Base-by-base conservation (phyloP, 2,888 invertebrate species). In the Leptogaster cylindrica region DNA sequence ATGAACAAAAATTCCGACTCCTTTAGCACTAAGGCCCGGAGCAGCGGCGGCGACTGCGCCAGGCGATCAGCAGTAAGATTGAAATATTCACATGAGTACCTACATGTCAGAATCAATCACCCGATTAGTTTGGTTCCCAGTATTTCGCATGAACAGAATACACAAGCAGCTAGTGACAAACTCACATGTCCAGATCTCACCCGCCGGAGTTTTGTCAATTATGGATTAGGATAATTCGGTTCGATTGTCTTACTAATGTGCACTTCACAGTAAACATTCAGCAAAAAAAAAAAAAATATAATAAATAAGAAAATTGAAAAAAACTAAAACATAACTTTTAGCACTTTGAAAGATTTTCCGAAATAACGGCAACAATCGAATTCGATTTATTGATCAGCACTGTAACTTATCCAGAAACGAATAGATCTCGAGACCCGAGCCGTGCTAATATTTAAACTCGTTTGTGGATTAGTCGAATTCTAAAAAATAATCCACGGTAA, bases 71-170 rank as follows among this genome's bases (percentile, higher is more conserved):
- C 28, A 51, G 12, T 16, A 44, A 44, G 28, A 25, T 44, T 16
- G 12, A 8, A 12, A 44, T 18, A 44, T 44, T 25, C n/a, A 44
- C 23, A 16, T 44, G 28, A 25, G 44, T 61, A 61, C 61, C 16
- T 44, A 61, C 61, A 61, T 61, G 41, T 41, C 41, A 44, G 44
- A n/a, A 61, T 44, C 44, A 61, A 61, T 61, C 61, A 44, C 41
- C n/a, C 61, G 61, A 44, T 61, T 44, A 14, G 28, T 31, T 44
- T 14, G 28, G n/a, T 44, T 61, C 28, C 61, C 41, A 44, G 61
- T 61, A 61, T 27, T 27, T 18, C 4, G 27, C 61, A 44, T 61
- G 61, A 27, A 44, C 27, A 7, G 61, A 61, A 61, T 61, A 44
- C 44, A 16, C 28, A 61, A 61, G 18, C 20, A 28, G 14, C 12